These are phyloP conservation scores for Arbacia lixula DNA, from an alignment of 53 echinoderm and acorn worm species.

Conservation along the genomic window DNA sequence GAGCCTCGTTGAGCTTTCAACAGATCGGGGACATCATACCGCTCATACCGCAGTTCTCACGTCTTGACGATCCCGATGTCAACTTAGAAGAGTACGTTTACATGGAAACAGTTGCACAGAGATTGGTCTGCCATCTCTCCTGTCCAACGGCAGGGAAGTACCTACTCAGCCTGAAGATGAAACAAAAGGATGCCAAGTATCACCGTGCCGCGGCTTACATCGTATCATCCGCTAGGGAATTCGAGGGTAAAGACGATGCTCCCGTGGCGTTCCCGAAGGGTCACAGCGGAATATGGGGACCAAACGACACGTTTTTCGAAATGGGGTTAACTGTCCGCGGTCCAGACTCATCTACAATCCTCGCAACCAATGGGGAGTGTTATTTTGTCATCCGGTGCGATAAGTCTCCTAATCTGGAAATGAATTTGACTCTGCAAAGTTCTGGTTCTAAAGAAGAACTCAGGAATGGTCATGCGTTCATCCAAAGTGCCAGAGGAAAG, in stretches of 20 bases:
- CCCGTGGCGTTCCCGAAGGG: slow-evolving; percentile 36
- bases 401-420: slow-evolving; percentile 36
- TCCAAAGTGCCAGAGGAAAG: slow-evolving; percentile 40
- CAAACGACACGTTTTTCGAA: slow-evolving; percentile 38
- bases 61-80: slow-evolving; percentile 14
- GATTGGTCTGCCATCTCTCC: slow-evolving; percentile 30
- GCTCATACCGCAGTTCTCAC: not conserved
- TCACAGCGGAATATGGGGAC: slow-evolving; percentile 40
- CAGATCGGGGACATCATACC: slow-evolving; percentile 8
- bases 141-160: slow-evolving; percentile 38
- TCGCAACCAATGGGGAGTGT: slow-evolving; percentile 27
- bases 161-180: slow-evolving; percentile 7
- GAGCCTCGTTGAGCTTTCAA: slow-evolving; percentile 16
- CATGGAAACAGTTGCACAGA: slow-evolving; percentile 40
- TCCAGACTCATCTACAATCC: slow-evolving; percentile 45
- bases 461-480: slow-evolving; percentile 37
- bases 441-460: slow-evolving; percentile 24
- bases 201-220: slow-evolving; percentile 31
- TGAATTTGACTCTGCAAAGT: slow-evolving; percentile 21
- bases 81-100: slow-evolving; percentile 32
- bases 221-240: slow-evolving; percentile 28
- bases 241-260: slow-evolving; percentile 26
- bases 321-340: slow-evolving; percentile 39
- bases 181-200: slow-evolving; percentile 8
- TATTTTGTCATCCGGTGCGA: slow-evolving; percentile 40